Evolutionary conservation across 2,797 vertebrate species (phyloP).

Genomic region (Microcaecilia unicolor): DNA sequence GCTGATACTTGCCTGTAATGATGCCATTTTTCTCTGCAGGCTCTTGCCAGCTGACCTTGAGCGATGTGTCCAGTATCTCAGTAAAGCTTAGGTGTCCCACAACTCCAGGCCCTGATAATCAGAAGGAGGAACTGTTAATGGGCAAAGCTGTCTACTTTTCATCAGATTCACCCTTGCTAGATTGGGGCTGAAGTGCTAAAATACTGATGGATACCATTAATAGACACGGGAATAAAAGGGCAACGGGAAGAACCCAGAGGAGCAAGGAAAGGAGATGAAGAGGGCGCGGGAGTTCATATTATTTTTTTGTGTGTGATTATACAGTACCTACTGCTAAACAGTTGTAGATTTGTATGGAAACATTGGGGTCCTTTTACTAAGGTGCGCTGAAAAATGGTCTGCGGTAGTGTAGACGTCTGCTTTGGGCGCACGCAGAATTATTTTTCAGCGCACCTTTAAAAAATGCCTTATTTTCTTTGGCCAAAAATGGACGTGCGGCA

Average conservation of each 20-base stretch:
- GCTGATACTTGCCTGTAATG: slow-evolving; percentile 64
- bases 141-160: slow-evolving; percentile 15
- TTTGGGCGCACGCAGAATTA: too few relatives aligned
- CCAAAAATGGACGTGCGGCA: too few relatives aligned
- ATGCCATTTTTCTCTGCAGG: slow-evolving; percentile 86
- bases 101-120: slow-evolving; percentile 71
- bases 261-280: slow-evolving; percentile 1
- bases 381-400: too few relatives aligned
- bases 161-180: neutral
- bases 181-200: slow-evolving; percentile 2
- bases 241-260: neutral
- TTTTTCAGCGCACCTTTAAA: too few relatives aligned
- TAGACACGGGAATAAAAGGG: slow-evolving; percentile 10
- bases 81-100: slow-evolving; percentile 86
- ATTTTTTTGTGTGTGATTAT: too few relatives aligned
- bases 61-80: slow-evolving; percentile 88
- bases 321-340: too few relatives aligned
- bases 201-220: neutral
- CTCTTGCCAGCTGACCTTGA: slow-evolving; percentile 91
- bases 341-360: too few relatives aligned
- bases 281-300: too few relatives aligned
- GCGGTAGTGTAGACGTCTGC: too few relatives aligned
- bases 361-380: too few relatives aligned
- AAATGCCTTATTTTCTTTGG: too few relatives aligned
- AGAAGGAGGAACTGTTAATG: slow-evolving; percentile 22